Evolutionary conservation across 2,888 invertebrate genomes (phyloP), one percentile per base, ranked within the genome.

Genomic region (Synanthedon myopaeformis): DNA sequence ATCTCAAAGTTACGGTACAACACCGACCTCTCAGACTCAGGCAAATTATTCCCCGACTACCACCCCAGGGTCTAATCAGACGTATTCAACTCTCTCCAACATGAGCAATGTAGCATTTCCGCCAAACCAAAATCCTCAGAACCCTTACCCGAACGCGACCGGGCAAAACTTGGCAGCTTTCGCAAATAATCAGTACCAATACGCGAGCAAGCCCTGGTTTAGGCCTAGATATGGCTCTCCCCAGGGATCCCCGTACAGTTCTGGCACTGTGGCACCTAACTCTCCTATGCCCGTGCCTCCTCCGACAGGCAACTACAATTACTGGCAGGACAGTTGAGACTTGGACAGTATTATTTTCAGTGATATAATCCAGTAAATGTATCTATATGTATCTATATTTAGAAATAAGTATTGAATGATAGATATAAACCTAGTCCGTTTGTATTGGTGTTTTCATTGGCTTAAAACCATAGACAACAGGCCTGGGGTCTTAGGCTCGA

Each of bases 251-350:
- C 84, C 82, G 0, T 84, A 84, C 65, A 70, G 71, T 12, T 59
- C 77, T 0, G 79, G 77, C 0, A 61, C 72, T 0, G 77, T 72
- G 0, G 76, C 79, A 3, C 74, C 76, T 3, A 70, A 64, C 41
- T 81, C 73, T 0, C 72, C 79, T 0, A 74, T 83, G 78, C 73
- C 84, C 0, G 81, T 82, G 0, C 83, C 85, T 0, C 85, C 85
- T 0, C 84, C 86, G 0, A 57, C 80, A 0, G 76, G 74, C 11
- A 85, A 79, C 66, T 85, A 83, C 50, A 85, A 83, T 61, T 87
- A 86, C 55, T 87, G 86, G 86, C 86, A 80, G 69, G 86, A 87
- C 55, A 84, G 82, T 75, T 86, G 84, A 86, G 79, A 80, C 51
- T 62, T 70, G 53, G 75, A 79, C 56, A 68, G 58, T 62, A 64